Evolutionary conservation across 2,888 invertebrate species (phyloP).

Genomic region (Nymphalis c-album): DNA sequence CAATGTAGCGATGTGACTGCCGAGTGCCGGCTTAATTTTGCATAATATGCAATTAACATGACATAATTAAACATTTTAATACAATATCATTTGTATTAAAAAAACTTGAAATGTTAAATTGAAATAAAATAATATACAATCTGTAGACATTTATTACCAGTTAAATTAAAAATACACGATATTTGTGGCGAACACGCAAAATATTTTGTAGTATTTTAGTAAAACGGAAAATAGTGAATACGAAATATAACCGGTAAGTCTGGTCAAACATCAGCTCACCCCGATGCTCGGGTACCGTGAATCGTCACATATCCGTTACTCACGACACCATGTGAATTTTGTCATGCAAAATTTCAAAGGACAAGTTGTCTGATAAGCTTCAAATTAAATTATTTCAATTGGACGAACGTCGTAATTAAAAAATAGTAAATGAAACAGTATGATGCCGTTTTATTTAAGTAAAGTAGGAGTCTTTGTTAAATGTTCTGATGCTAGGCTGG

Average conservation of each 20-base stretch:
- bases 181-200: background rate
- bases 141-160: no score
- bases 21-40: no score
- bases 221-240: slow-evolving; percentile 1
- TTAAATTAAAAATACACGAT: no score
- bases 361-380: slow-evolving; percentile 8
- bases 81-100: no score
- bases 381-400: slow-evolving; percentile 9
- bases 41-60: no score
- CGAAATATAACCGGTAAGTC: slow-evolving; percentile 5
- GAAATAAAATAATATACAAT: no score
- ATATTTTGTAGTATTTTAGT: background rate
- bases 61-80: no score
- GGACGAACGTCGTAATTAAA: background rate
- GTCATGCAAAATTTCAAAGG: slow-evolving; percentile 23
- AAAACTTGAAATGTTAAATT: no score
- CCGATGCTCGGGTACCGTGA: slow-evolving; percentile 15
- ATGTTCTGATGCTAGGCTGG: no score
- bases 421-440: background rate
- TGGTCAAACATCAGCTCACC: slow-evolving; percentile 11
- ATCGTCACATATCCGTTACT: slow-evolving; percentile 20
- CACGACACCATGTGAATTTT: slow-evolving; percentile 22
- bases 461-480: no score
- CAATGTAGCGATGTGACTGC: background rate
- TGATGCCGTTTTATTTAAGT: no score